These are phyloP conservation scores for Myrmophylax atrothorax DNA, from an alignment of 2,113 vertebrate species.

Conservation along the genomic window DNA sequence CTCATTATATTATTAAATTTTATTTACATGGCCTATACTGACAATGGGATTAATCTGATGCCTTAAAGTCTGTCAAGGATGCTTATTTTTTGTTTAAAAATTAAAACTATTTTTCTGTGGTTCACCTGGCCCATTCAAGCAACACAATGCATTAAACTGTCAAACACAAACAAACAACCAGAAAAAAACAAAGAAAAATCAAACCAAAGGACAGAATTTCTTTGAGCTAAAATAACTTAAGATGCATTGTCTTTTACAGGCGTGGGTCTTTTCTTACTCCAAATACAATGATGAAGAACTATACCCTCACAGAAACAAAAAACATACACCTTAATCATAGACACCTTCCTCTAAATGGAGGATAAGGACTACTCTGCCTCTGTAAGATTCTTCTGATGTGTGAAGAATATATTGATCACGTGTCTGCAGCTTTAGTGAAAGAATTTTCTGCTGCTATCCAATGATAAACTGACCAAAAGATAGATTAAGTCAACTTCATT, in stretches of 20 bases:
- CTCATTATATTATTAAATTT: not conserved
- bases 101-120: not conserved
- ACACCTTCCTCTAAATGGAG: not conserved
- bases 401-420: not conserved
- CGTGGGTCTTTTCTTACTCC: not conserved
- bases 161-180: not conserved
- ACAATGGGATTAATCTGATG: not conserved
- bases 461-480: not conserved
- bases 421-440: not conserved
- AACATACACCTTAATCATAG: not conserved
- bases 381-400: not conserved
- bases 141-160: not conserved
- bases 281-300: not conserved
- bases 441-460: not conserved
- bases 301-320: not conserved
- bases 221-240: not conserved
- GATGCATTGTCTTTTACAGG: not conserved
- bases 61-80: not conserved
- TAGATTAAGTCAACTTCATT: rapidly evolving
- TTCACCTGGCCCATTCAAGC: not conserved
- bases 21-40: not conserved
- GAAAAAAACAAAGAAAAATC: not conserved
- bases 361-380: not conserved
- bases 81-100: not conserved
- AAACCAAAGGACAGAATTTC: not conserved